Percentiles rank a stretch among this genome's conserved stretches.
These are phyloP conservation scores for Drosophila kambysellisi DNA, from an alignment of 2,888 invertebrate genomes.

Conservation along the genomic window DNA sequence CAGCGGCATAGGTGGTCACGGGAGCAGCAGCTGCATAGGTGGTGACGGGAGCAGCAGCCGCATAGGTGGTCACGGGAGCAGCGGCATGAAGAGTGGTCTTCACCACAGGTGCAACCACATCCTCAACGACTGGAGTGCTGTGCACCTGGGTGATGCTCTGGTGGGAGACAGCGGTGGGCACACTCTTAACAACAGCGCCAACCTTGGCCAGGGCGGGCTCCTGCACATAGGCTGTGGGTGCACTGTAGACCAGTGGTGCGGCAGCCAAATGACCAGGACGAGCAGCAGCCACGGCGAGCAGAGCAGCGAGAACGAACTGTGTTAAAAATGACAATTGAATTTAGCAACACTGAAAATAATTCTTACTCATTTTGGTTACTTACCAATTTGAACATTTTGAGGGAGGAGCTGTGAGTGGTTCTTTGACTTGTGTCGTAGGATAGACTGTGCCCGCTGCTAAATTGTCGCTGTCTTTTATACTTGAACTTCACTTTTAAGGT, in stretches of 20 bases:
- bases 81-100: conserved; percentile 75
- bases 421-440: conserved; percentile 79
- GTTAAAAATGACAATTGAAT: neutral
- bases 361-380: conserved; percentile 43
- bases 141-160: conserved; percentile 86
- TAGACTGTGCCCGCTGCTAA: conserved; percentile 61
- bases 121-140: conserved; percentile 80
- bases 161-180: conserved; percentile 86
- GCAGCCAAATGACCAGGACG: conserved; percentile 78
- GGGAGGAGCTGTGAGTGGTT: conserved; percentile 54
- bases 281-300: conserved; percentile 82
- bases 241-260: conserved; percentile 65
- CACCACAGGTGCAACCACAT: conserved; percentile 80
- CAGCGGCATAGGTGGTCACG: conserved; percentile 36
- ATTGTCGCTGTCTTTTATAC: conserved; percentile 78
- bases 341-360: neutral
- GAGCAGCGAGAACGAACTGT: conserved; percentile 81
- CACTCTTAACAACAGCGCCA: conserved; percentile 82
- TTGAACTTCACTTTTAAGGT: conserved; percentile 69
- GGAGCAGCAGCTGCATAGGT: conserved; percentile 43
- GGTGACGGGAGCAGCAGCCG: conserved; percentile 17
- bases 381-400: conserved; percentile 85
- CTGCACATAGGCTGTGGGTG: conserved; percentile 70
- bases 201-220: conserved; percentile 81
- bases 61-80: conserved; percentile 36